phyloP scores from a whole-genome alignment of 92 coral and sea anemone genomes.

The Zoanthus gigantus region DNA sequence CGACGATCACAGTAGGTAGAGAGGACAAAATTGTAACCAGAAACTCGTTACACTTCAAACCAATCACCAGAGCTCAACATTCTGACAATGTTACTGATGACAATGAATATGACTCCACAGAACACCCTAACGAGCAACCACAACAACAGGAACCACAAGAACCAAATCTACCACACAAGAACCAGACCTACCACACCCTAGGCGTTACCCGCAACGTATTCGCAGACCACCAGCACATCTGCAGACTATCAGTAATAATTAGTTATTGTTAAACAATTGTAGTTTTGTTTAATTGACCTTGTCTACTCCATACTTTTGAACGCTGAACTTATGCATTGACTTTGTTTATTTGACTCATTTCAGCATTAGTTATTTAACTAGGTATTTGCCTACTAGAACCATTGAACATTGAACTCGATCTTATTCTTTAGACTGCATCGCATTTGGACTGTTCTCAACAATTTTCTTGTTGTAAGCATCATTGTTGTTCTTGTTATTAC shows the following conservation, averaged over 20 bases:
- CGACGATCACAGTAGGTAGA: conserved; percentile 62
- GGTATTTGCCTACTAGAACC: neutral
- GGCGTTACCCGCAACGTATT: neutral
- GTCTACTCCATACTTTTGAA: neutral
- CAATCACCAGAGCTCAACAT: neutral
- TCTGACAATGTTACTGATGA: neutral
- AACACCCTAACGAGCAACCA: neutral
- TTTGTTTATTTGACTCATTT: neutral
- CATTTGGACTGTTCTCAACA: neutral
- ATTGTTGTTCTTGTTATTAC: neutral
- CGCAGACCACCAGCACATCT: conserved; percentile 26
- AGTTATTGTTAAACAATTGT: neutral
- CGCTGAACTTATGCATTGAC: neutral
- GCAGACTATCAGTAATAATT: conserved; percentile 12
- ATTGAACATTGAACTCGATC: neutral
- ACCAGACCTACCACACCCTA: neutral
- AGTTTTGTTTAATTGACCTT: conserved; percentile 2
- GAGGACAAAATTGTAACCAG: conserved; percentile 2
- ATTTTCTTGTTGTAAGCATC: neutral
- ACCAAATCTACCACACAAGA: neutral
- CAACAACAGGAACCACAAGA: neutral
- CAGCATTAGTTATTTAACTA: neutral
- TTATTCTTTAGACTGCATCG: neutral
- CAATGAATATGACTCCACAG: neutral
- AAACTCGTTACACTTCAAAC: conserved; percentile 34